A percentile compares a stretch with the other conserved stretches of the same genome.
Conservation (phyloP, 1,140 invertebrate genomes). For the Telenomus remus region DNA sequence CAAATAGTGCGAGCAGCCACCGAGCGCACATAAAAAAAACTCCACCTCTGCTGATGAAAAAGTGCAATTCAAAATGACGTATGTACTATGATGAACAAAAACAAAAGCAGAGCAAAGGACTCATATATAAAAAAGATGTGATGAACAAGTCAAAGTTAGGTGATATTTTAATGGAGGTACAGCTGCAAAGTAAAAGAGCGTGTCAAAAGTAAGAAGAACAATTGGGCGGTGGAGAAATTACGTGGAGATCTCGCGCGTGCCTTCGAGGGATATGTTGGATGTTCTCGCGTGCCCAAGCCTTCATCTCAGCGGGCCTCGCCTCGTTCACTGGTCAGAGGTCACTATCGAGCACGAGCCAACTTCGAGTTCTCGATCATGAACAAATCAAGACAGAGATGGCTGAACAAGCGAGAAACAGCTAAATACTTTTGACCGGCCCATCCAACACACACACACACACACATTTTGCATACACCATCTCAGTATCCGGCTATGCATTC, state of each 20-base stretch:
- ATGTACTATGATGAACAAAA: background rate
- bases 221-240: constrained; percentile 63
- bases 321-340: constrained; percentile 73
- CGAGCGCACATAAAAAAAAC: constrained; percentile 24
- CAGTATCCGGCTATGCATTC: constrained; percentile 35
- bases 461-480: constrained; percentile 28
- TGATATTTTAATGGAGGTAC: constrained; percentile 28
- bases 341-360: constrained; percentile 72
- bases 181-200: constrained; percentile 46
- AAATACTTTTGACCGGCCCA: constrained; percentile 38
- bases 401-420: constrained; percentile 11
- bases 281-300: constrained; percentile 70
- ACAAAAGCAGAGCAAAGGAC: too few relatives aligned
- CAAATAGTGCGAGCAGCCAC: constrained; percentile 68
- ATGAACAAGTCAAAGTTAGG: too few relatives aligned
- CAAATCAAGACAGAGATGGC: constrained; percentile 5
- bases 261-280: constrained; percentile 66
- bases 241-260: constrained; percentile 67
- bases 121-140: too few relatives aligned
- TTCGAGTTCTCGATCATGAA: constrained; percentile 63
- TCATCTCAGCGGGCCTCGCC: constrained; percentile 59
- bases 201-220: constrained; percentile 44
- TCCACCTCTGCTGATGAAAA: too few relatives aligned
- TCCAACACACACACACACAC: constrained; percentile 32
- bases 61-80: background rate